These are phyloP conservation scores for Melanerpes formicivorus DNA, from an alignment of 2,113 vertebrate species.

Conservation along the genomic window DNA sequence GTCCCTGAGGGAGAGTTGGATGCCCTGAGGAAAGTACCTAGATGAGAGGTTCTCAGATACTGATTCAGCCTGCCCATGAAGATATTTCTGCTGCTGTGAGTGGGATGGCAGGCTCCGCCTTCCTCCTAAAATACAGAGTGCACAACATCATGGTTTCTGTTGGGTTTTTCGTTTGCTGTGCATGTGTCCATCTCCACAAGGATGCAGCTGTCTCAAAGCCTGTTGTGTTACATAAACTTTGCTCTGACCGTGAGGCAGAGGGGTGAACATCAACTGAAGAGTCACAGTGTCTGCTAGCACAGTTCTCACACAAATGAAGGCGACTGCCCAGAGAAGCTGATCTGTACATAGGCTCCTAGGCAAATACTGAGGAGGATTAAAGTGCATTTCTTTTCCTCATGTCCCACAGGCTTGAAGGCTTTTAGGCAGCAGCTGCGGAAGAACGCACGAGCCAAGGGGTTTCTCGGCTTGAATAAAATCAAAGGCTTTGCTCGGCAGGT, in stretches of 20 bases:
- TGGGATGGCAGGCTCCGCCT: not conserved
- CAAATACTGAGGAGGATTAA: not conserved
- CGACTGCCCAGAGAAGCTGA: conserved; percentile 1
- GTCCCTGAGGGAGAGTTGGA: not conserved
- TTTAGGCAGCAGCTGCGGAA: conserved; percentile 96
- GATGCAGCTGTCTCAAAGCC: not conserved
- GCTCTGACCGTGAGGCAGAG: not conserved
- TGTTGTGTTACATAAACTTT: not conserved
- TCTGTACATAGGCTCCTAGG: not conserved
- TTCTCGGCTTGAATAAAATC: conserved; percentile 95
- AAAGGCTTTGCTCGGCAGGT: conserved; percentile 90
- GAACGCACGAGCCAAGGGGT: conserved; percentile 89
- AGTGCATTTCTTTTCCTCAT: not conserved
- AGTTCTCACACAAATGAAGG: not conserved
- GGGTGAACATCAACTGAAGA: not conserved
- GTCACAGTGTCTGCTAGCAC: not conserved
- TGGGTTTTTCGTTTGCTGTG: not conserved
- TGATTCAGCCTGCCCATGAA: not conserved
- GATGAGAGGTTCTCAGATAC: not conserved
- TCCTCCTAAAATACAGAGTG: not conserved
- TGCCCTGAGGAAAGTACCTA: not conserved
- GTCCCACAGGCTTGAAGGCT: conserved; percentile 88
- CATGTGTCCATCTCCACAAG: not conserved
- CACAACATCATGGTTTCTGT: not conserved
- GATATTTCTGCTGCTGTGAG: not conserved